These are phyloP conservation scores for Heteromormyrus szaboi DNA, from an alignment of 2,797 vertebrate genomes.

Conservation along the genomic window DNA sequence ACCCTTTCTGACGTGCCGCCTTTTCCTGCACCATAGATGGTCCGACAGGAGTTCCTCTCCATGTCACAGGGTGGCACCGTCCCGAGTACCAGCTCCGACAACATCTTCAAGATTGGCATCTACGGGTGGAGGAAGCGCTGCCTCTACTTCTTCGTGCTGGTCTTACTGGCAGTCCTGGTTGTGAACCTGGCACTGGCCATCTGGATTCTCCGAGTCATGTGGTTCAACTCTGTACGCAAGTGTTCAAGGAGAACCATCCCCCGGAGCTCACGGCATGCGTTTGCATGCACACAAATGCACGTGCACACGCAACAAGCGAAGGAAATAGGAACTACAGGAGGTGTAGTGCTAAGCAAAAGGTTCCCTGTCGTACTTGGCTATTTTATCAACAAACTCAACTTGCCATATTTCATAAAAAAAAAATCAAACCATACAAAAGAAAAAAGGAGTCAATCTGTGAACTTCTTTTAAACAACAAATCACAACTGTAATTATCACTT, in stretches of 20 bases:
- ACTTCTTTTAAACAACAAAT: background rate
- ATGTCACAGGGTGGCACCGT: slow-evolving; percentile 51
- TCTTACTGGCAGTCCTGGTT: slow-evolving; percentile 75
- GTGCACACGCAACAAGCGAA: background rate
- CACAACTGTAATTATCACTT: background rate
- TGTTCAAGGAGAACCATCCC: background rate
- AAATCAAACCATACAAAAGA: background rate
- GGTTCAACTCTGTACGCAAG: slow-evolving; percentile 69
- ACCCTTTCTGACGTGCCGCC: background rate
- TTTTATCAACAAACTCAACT: background rate
- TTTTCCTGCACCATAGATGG: slow-evolving; percentile 57
- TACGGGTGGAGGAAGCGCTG: slow-evolving; percentile 78
- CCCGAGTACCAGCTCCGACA: slow-evolving; percentile 62
- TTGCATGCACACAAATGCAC: background rate
- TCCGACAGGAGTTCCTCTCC: slow-evolving; percentile 68
- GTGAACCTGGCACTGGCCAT: slow-evolving; percentile 80
- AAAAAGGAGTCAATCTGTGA: background rate
- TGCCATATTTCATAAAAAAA: background rate
- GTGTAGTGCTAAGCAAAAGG: background rate
- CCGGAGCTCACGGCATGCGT: background rate
- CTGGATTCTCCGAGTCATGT: slow-evolving; percentile 82
- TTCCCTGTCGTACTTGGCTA: background rate
- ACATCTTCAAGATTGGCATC: slow-evolving; percentile 74
- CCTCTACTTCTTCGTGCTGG: slow-evolving; percentile 75
- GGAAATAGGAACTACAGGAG: background rate